A percentile compares a stretch with the other conserved stretches of the same genome.
phyloP scores from a whole-genome alignment of 1,140 invertebrate species.

The Monomorium pharaonis region DNA sequence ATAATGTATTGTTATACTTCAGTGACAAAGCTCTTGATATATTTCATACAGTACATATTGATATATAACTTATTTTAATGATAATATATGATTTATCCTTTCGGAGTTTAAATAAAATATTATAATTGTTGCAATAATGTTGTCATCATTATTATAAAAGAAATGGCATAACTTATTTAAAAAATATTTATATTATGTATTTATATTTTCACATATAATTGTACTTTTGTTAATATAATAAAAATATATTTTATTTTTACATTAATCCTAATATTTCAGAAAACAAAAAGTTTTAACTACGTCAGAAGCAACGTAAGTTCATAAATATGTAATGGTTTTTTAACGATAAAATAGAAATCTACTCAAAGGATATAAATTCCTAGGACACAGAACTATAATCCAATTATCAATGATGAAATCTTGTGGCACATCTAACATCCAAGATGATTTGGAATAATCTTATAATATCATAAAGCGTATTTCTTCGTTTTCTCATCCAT shows the following conservation, averaged over 20 bases:
- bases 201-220: too few species aligned
- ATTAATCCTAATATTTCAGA: too few species aligned
- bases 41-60: slow-evolving; percentile 65
- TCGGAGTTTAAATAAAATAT: neutral
- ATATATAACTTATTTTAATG: slow-evolving; percentile 11
- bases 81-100: neutral
- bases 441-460: slow-evolving; percentile 78
- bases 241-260: too few species aligned
- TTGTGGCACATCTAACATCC: slow-evolving; percentile 93
- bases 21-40: slow-evolving; percentile 75
- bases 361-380: neutral
- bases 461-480: slow-evolving; percentile 27
- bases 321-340: too few species aligned
- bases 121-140: neutral
- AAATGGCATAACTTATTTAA: neutral
- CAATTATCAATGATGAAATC: slow-evolving; percentile 92
- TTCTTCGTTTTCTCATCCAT: slow-evolving; percentile 68
- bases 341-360: too few species aligned
- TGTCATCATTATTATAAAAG: neutral
- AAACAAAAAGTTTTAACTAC: too few species aligned
- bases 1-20: slow-evolving; percentile 75
- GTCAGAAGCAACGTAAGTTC: too few species aligned
- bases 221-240: too few species aligned
- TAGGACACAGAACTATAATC: slow-evolving; percentile 94
- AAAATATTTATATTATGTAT: too few species aligned